Evolutionary conservation across 2,797 vertebrate species (phyloP).

Genomic region (Holocentrus rufus): DNA sequence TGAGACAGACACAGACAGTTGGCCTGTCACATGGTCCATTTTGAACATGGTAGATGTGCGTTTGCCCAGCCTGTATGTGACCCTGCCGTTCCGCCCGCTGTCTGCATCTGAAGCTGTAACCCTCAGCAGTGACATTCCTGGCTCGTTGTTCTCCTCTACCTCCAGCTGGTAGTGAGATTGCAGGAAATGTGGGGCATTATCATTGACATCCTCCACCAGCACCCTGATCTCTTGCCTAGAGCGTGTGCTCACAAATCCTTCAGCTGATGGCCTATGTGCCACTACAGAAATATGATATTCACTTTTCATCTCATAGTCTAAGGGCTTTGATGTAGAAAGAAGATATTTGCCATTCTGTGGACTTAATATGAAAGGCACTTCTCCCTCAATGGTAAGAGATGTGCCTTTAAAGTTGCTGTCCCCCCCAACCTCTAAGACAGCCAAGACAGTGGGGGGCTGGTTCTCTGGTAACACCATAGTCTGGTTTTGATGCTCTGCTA

Average conservation of each 20-base stretch:
- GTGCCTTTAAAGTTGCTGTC: conserved; percentile 68
- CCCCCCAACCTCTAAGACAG: conserved; percentile 80
- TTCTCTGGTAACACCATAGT: conserved; percentile 83
- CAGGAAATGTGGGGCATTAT: conserved; percentile 81
- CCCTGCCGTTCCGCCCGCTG: conserved; percentile 74
- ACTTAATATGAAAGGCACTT: conserved; percentile 80
- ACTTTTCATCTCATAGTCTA: conserved; percentile 80
- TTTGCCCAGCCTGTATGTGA: conserved; percentile 77
- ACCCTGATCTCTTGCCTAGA: conserved; percentile 72
- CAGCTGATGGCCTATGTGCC: conserved; percentile 51
- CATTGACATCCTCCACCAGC: conserved; percentile 81
- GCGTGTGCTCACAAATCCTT: conserved; percentile 41
- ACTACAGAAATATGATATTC: conserved; percentile 79
- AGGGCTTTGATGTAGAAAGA: conserved; percentile 81
- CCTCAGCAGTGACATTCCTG: conserved; percentile 66
- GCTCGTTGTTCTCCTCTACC: conserved; percentile 83
- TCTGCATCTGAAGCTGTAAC: conserved; percentile 81
- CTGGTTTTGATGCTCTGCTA: conserved; percentile 80
- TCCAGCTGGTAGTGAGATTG: conserved; percentile 71
- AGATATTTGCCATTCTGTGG: conserved; percentile 81
- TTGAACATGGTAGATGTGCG: conserved; percentile 68
- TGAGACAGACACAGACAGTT: conserved; percentile 69
- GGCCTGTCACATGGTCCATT: conserved; percentile 76
- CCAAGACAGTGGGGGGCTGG: conserved; percentile 80
- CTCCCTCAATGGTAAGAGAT: conserved; percentile 77